These are phyloP conservation scores for Merluccius polli DNA, from an alignment of 2,797 vertebrate species.

Conservation along the genomic window DNA sequence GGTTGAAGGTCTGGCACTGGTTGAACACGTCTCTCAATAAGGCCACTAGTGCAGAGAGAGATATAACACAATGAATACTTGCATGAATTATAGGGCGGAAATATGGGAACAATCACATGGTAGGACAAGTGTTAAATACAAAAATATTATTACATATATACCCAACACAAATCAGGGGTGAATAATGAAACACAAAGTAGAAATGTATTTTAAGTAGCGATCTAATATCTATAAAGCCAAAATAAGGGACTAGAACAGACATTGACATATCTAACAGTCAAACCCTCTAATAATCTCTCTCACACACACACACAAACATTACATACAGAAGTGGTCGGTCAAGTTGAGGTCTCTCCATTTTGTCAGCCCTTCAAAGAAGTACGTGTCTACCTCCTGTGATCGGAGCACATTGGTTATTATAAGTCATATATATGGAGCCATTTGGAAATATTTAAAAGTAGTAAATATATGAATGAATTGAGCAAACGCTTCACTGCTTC, in stretches of 20 bases:
- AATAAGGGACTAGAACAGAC: no score
- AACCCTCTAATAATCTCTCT: background rate
- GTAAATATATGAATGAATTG: background rate
- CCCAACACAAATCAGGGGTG: background rate
- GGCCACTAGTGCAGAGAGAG: constrained; percentile 66
- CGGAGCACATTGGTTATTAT: background rate
- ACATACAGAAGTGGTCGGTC: constrained; percentile 90
- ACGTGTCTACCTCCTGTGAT: constrained; percentile 90
- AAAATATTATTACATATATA: background rate
- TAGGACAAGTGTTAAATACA: background rate
- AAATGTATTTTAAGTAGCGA: background rate
- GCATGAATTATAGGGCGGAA: background rate
- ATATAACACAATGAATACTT: background rate
- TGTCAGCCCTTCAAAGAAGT: constrained; percentile 88
- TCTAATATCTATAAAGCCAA: background rate
- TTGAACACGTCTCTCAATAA: constrained; percentile 86
- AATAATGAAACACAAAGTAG: background rate
- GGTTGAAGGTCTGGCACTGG: constrained; percentile 93
- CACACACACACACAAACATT: background rate
- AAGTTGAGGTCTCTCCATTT: constrained; percentile 97
- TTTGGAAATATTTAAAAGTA: background rate
- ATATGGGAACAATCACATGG: background rate
- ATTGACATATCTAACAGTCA: background rate
- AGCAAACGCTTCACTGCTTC: background rate
- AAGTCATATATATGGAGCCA: background rate